phyloP scores from a whole-genome alignment of 2,113 vertebrate genomes.

The Peromyscus leucopus region DNA sequence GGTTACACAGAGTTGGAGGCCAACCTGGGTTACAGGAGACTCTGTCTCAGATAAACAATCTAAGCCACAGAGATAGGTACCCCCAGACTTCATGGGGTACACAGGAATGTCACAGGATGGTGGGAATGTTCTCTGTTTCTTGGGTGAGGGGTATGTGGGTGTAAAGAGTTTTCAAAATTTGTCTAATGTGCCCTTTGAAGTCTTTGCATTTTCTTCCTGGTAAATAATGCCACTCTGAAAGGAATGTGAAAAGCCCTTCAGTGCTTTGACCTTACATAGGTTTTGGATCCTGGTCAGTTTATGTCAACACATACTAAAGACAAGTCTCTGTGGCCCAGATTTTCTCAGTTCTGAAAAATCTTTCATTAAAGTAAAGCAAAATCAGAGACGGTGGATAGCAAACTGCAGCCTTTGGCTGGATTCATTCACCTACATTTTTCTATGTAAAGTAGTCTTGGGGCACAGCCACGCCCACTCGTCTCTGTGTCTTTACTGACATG shows the following conservation, averaged over 20 bases:
- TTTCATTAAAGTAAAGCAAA: not conserved
- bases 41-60: not conserved
- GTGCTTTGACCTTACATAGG: not conserved
- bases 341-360: slow-evolving; percentile 6
- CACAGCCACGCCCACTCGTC: not conserved
- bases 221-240: not conserved
- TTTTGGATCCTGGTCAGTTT: not conserved
- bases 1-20: not conserved
- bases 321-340: not conserved
- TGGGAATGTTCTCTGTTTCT: not conserved
- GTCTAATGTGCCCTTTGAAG: not conserved
- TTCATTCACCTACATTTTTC: not conserved
- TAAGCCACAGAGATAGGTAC: not conserved
- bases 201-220: not conserved
- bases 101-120: not conserved
- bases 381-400: not conserved
- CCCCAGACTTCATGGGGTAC: fast-evolving
- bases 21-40: not conserved
- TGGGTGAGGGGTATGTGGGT: not conserved
- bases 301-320: not conserved
- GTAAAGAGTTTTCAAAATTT: not conserved
- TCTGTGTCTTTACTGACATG: not conserved
- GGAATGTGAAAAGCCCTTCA: not conserved
- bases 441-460: not conserved
- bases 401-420: not conserved